A percentile compares a stretch with the other conserved stretches of the same genome.
Conservation (phyloP, 2,113 vertebrate species). For the Pseudopipra pipra region DNA sequence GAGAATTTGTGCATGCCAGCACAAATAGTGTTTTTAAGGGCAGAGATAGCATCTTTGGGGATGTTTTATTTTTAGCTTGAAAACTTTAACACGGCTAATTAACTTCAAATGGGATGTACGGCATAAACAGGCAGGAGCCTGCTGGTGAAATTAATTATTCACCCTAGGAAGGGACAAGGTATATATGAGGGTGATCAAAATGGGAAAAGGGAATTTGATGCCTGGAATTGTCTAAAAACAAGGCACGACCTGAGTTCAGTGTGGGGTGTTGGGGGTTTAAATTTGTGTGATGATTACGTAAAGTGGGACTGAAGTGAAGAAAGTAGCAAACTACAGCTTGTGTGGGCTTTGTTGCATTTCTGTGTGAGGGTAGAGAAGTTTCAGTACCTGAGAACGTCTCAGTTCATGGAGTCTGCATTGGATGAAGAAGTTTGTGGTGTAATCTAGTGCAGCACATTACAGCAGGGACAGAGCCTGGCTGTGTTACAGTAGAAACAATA, state of each 20-base stretch:
- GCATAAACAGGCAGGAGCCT: slow-evolving; percentile 29
- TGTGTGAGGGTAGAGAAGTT: background rate
- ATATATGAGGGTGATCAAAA: background rate
- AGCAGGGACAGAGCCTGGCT: background rate
- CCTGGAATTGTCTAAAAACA: background rate
- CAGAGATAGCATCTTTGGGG: background rate
- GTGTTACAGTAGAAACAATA: background rate
- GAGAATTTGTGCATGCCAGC: background rate
- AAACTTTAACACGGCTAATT: background rate
- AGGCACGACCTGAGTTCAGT: background rate
- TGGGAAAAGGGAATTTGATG: background rate
- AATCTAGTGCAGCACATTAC: background rate
- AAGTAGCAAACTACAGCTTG: background rate
- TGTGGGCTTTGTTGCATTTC: background rate
- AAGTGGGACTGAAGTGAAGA: background rate
- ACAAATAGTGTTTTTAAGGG: slow-evolving; percentile 14
- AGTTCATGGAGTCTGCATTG: background rate
- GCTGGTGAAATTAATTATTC: slow-evolving; percentile 55
- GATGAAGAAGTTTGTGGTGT: background rate
- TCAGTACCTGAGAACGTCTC: background rate
- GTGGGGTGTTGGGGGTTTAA: background rate
- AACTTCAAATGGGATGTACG: slow-evolving; percentile 2
- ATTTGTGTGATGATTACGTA: background rate
- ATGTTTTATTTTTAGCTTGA: slow-evolving; percentile 39
- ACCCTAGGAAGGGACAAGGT: slow-evolving; percentile 20